Conservation (phyloP, 2,888 invertebrate species). For the Perizoma flavofasciatum region DNA sequence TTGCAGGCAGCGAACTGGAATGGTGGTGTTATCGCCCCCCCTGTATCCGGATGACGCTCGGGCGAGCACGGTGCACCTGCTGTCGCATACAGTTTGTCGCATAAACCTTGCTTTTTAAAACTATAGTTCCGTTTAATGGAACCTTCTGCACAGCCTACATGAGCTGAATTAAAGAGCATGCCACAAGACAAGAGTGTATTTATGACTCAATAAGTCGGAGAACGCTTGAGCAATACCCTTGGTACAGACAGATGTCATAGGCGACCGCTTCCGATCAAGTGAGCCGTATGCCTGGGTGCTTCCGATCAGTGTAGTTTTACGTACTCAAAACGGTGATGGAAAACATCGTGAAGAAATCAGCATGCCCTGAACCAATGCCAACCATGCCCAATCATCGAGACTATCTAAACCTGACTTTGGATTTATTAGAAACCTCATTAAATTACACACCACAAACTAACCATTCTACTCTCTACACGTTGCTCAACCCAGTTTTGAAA, state of each 20-base stretch:
- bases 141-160: neutral
- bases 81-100: conserved; percentile 33
- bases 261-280: too few species aligned
- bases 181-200: neutral
- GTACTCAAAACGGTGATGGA: too few species aligned
- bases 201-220: neutral
- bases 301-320: too few species aligned
- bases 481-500: conserved; percentile 10
- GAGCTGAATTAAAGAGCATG: neutral
- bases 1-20: conserved; percentile 56
- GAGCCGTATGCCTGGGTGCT: too few species aligned
- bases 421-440: neutral
- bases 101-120: conserved; percentile 23
- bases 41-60: conserved; percentile 63
- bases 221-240: too few species aligned
- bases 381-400: too few species aligned
- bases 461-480: conserved; percentile 3
- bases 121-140: conserved; percentile 9
- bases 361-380: too few species aligned
- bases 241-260: too few species aligned
- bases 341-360: too few species aligned
- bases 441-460: conserved; percentile 1
- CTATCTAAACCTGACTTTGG: neutral
- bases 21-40: conserved; percentile 58
- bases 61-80: conserved; percentile 73